Conservation (phyloP, 2,113 vertebrate species). For the Cochlearius cochlearius region DNA sequence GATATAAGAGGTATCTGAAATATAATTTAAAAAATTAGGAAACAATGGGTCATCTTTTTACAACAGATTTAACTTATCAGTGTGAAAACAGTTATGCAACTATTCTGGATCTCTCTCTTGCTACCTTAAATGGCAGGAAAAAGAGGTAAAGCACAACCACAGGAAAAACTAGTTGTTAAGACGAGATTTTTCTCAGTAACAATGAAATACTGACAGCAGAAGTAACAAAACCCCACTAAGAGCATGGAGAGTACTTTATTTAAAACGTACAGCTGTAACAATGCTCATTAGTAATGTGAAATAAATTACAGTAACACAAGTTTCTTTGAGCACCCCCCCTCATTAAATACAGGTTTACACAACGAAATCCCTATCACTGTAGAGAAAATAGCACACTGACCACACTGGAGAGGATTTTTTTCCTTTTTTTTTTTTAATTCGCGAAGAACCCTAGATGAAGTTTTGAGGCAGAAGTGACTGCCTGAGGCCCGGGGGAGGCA, state of each 20-base stretch:
- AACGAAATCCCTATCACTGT: not conserved
- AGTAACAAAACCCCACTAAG: not conserved
- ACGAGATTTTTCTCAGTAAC: not conserved
- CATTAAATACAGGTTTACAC: not conserved
- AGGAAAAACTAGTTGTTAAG: not conserved
- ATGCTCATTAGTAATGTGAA: not conserved
- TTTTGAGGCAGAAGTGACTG: not conserved
- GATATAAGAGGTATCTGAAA: constrained; percentile 93
- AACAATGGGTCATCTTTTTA: not conserved
- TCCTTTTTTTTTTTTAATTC: not conserved
- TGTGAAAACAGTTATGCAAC: not conserved
- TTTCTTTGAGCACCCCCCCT: not conserved
- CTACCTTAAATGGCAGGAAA: not conserved
- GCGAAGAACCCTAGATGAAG: not conserved
- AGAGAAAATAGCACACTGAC: not conserved
- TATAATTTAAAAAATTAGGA: not conserved
- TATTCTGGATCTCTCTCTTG: not conserved
- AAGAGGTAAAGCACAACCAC: not conserved
- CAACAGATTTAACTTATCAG: not conserved
- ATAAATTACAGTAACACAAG: not conserved
- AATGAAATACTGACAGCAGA: not conserved
- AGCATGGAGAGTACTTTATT: not conserved
- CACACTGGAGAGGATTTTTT: not conserved
- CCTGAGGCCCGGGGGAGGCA: too few relatives aligned
- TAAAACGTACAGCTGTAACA: not conserved